These are phyloP conservation scores for Apodemia zela DNA, from an alignment of 2,888 invertebrate species.

Conservation along the genomic window DNA sequence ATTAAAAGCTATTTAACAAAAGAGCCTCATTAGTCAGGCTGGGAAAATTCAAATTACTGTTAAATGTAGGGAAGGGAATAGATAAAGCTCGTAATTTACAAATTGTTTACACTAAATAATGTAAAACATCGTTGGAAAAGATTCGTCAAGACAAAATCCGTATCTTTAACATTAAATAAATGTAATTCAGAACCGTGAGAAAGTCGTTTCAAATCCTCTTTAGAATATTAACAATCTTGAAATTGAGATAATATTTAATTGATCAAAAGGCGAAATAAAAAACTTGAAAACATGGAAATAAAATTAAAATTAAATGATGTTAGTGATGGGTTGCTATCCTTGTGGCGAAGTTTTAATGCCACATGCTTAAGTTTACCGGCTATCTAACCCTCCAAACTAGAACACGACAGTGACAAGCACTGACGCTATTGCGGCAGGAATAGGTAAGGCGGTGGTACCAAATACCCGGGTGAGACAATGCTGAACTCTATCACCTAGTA, in stretches of 20 bases:
- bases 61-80: constrained; percentile 1
- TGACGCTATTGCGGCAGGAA: too few species aligned
- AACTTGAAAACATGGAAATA: too few species aligned
- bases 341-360: too few species aligned
- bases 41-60: constrained; percentile 5
- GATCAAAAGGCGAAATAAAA: too few species aligned
- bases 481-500: too few species aligned
- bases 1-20: constrained; percentile 2
- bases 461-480: too few species aligned
- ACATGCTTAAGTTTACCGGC: too few species aligned
- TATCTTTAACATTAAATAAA: constrained; percentile 26
- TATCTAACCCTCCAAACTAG: too few species aligned
- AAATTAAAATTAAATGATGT: too few species aligned
- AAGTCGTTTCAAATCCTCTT: not conserved
- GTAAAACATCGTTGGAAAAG: constrained; percentile 27
- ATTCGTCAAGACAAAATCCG: constrained; percentile 26
- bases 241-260: not conserved
- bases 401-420: too few species aligned
- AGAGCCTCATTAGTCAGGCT: not conserved
- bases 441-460: too few species aligned
- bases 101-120: constrained; percentile 21
- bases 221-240: not conserved
- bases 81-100: constrained; percentile 13
- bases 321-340: too few species aligned
- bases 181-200: not conserved